Evolutionary conservation across 2,797 vertebrate species (phyloP), one percentile per base, ranked within the genome.

Genomic region (Threskiornis aethiopicus): DNA sequence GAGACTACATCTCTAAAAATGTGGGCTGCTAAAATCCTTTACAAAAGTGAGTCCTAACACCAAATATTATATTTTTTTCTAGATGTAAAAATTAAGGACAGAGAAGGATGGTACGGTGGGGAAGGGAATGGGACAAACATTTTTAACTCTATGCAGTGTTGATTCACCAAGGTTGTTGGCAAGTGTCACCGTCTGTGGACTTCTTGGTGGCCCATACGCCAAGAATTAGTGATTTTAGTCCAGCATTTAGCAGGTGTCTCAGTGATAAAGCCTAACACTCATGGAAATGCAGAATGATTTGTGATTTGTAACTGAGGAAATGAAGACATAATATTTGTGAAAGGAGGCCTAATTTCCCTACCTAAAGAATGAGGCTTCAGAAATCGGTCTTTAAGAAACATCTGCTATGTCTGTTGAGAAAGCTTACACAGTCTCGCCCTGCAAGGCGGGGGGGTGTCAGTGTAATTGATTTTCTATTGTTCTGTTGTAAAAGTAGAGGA

Each of bases 381-480:
- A 84, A 88, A 49, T 18, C 1, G 1, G 33, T 78, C 69, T 89
- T 80, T 54, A 64, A 46, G 76, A 59, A 88, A 52, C 85, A 89
- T 7, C 21, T 88, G 91, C 61, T 47, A 25, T 37, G 57, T 33
- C 79, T 89, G 87, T 62, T 76, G 76, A 61, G 79, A 75, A 90
- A 88, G 31, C 47, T 82, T 65, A 16, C 37, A 24, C 16, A 49
- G 55, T 16, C 66, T 72, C 18, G 16, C 13, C n/a, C 79, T 90
- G 59, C 66, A 29, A 90, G 46, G 80, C 70, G 6, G 77, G 31
- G n/a, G 39, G 18, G 15, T 75, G 71, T 51, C 84, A 89, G 26
- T 7, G 24, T 12, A 71, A 94, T 75, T 75, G 84, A 61, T 96
- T 96, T 96, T 54, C 92, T 89, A 18, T 87, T 80, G 66, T 93